Base-by-base conservation (phyloP, 92 coral and sea anemone species). In the Montipora capitata region DNA sequence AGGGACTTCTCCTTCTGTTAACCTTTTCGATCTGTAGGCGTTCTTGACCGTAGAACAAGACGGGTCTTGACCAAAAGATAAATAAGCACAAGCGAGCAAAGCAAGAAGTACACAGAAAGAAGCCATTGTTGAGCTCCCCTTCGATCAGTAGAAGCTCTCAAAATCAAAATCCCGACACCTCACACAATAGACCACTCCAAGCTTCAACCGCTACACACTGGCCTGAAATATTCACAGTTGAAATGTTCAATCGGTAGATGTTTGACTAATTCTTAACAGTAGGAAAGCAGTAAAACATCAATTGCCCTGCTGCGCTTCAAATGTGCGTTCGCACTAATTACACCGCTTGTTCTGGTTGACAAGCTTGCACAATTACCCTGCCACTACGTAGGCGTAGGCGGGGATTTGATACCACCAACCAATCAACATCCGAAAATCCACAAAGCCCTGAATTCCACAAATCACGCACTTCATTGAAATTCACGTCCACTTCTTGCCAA, bases 191-290 rank as follows among this genome's bases (percentile, higher is more conserved):
- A 43, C 84, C 63, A 67, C 85, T n/a, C 68, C 66, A 38, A 27
- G 67, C 51, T 16, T 59, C 64, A 73, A n/a, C 11, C 0, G 78
- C 59, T 65, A 0, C 11, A 67, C 58, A 40, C 64, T 48, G 61
- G 41, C 57, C 82, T 39, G n/a, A 59, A 61, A 59, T 27, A 27
- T 43, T 73, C 70, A 27, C 79, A 57, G 64, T 35, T 59, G 59
- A 42, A 61, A 82, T 5, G 58, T 52, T 57, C 43, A 41, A 15
- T 42, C 87, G 40, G 78, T 72, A 72, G 89, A 93, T 86, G 96
- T 90, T 78, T 72, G 85, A 93, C 94, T 88, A 90, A 93, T 85
- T 93, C 87, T 57, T 89, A 89, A 90, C 96, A 92, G 93, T 89
- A 68, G 95, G 95, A 91, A 85, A 79, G 93, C 91, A 74, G 79